Conservation (phyloP, 2,888 invertebrate species). For the Aleiodes leptofemur region DNA sequence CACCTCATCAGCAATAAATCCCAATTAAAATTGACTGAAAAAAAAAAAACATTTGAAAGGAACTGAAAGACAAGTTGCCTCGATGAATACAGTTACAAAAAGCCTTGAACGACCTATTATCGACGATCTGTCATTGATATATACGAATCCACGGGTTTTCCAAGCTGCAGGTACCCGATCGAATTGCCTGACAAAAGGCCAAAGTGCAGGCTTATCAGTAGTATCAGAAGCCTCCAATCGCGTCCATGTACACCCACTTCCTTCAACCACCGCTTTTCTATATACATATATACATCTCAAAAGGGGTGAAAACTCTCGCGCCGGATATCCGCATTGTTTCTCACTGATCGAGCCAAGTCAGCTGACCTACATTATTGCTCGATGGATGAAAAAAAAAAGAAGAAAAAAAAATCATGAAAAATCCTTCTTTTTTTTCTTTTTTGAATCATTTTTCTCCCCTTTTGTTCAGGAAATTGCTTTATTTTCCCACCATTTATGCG, state of each 20-base stretch:
- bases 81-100: constrained; percentile 1
- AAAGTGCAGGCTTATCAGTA: constrained; percentile 38
- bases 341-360: constrained; percentile 65
- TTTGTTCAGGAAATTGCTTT: constrained; percentile 8
- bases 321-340: constrained; percentile 69
- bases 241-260: constrained; percentile 22
- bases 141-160: constrained; percentile 5
- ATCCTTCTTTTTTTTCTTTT: constrained; percentile 11
- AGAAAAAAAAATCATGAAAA: constrained; percentile 55
- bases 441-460: constrained; percentile 43
- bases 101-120: constrained; percentile 35
- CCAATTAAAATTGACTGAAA: too few species aligned
- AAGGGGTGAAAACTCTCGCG: constrained; percentile 27
- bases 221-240: constrained; percentile 26
- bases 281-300: constrained; percentile 14
- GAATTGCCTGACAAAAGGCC: constrained; percentile 44
- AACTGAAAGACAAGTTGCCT: background rate
- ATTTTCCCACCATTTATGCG: too few species aligned
- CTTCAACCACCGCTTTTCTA: background rate
- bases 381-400: constrained; percentile 30
- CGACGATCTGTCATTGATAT: constrained; percentile 38
- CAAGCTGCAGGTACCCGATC: constrained; percentile 26
- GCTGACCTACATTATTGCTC: constrained; percentile 65
- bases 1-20: too few species aligned
- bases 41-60: constrained; percentile 14